Percentiles rank a stretch among this genome's conserved stretches.
Conservation (phyloP, 2,888 invertebrate genomes). For the Dicyrtomina minuta region DNA sequence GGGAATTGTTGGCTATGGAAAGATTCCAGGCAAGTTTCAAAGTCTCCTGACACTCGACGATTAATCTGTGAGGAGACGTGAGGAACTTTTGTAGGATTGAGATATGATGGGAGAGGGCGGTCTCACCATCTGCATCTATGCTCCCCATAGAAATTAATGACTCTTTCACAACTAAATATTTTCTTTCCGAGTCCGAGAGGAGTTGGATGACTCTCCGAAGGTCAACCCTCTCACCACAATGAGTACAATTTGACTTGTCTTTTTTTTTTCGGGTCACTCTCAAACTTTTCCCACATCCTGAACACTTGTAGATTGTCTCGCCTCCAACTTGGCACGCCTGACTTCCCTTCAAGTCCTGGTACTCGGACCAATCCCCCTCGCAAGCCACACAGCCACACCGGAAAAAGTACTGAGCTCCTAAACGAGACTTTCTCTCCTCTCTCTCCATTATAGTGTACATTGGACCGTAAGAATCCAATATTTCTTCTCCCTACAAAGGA, state of each 20-base stretch:
- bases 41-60: constrained; percentile 49
- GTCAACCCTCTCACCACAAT: constrained; percentile 39
- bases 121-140: constrained; percentile 27
- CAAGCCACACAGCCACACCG: constrained; percentile 58
- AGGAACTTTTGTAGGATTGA: constrained; percentile 35
- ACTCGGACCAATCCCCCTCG: constrained; percentile 56
- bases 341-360: constrained; percentile 17
- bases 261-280: constrained; percentile 10
- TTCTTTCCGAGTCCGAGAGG: constrained; percentile 31
- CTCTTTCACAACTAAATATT: constrained; percentile 37
- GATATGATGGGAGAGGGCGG: constrained; percentile 39
- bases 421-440: constrained; percentile 55
- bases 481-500: constrained; percentile 56
- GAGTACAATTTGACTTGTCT: constrained; percentile 35
- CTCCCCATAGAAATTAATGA: constrained; percentile 36
- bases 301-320: constrained; percentile 27
- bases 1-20: constrained; percentile 12
- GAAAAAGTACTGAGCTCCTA: constrained; percentile 58
- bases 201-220: constrained; percentile 31
- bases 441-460: constrained; percentile 56
- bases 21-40: constrained; percentile 51
- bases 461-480: constrained; percentile 60
- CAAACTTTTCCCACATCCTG: not conserved
- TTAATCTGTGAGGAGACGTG: constrained; percentile 43
- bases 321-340: not conserved